Evolutionary conservation across 2,113 vertebrate species (phyloP).

Genomic region (Sisor rabdophorus): DNA sequence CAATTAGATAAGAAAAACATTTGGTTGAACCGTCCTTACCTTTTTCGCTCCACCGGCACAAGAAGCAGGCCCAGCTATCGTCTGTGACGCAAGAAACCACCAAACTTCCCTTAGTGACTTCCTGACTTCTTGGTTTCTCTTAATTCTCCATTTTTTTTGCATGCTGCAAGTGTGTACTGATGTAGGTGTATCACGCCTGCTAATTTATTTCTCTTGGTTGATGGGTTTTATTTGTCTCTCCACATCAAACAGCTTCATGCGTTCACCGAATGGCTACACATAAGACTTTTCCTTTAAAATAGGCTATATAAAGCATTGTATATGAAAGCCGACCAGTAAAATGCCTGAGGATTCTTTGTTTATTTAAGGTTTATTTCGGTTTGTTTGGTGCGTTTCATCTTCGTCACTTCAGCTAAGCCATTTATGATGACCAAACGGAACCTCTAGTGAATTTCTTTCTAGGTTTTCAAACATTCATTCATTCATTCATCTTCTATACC

Average conservation of each 20-base stretch:
- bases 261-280: not conserved
- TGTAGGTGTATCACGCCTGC: not conserved
- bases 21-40: constrained; percentile 60
- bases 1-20: constrained; percentile 30
- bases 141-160: constrained; percentile 45
- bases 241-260: not conserved
- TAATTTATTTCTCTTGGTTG: not conserved
- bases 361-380: not conserved
- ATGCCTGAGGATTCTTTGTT: not conserved
- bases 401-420: too few species aligned
- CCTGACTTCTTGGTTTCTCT: constrained; percentile 68
- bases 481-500: too few species aligned
- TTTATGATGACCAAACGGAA: not conserved
- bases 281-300: too few species aligned
- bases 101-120: constrained; percentile 76
- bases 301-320: not conserved
- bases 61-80: constrained; percentile 58
- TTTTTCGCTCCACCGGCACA: constrained; percentile 63
- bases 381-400: not conserved
- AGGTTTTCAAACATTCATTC: too few species aligned
- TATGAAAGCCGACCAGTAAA: not conserved
- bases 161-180: not conserved
- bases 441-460: not conserved
- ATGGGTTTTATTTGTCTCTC: too few species aligned
- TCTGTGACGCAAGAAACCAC: constrained; percentile 76